Percentiles rank a stretch among this genome's conserved stretches.
Conservation (phyloP, 2,888 invertebrate genomes). For the Pseudolycoriella hygida region DNA sequence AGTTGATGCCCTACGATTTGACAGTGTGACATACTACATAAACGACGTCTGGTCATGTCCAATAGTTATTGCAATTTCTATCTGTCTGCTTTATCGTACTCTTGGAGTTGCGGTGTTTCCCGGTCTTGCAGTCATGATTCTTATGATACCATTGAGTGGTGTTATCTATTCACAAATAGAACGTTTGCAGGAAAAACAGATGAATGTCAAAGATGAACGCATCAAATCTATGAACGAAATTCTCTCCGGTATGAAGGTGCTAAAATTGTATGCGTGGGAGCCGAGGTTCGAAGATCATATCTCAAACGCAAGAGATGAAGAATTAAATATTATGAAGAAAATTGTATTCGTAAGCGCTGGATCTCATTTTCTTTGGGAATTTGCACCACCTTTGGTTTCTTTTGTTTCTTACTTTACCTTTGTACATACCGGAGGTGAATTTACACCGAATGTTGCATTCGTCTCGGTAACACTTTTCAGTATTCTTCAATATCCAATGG, state of each 20-base stretch:
- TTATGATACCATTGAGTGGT: constrained; percentile 32
- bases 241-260: constrained; percentile 30
- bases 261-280: constrained; percentile 39
- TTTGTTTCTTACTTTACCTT: constrained; percentile 23
- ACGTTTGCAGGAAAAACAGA: constrained; percentile 24
- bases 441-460: constrained; percentile 35
- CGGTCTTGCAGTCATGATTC: constrained; percentile 35
- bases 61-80: constrained; percentile 25
- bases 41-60: constrained; percentile 20
- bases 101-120: constrained; percentile 30
- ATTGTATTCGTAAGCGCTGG: constrained; percentile 34
- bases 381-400: constrained; percentile 38
- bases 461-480: constrained; percentile 38
- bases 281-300: constrained; percentile 37
- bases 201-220: constrained; percentile 31
- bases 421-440: constrained; percentile 26
- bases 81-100: constrained; percentile 17
- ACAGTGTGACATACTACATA: constrained; percentile 15
- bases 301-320: constrained; percentile 34
- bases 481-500: constrained; percentile 29
- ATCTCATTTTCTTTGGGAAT: constrained; percentile 39
- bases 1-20: constrained; percentile 18
- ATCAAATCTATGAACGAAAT: constrained; percentile 33
- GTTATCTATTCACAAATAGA: constrained; percentile 20
- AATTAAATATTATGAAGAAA: constrained; percentile 35